A percentile compares a stretch with the other conserved stretches of the same genome.
Evolutionary conservation across 2,797 vertebrate genomes (phyloP).

Genomic region (Aulostomus chinensis): DNA sequence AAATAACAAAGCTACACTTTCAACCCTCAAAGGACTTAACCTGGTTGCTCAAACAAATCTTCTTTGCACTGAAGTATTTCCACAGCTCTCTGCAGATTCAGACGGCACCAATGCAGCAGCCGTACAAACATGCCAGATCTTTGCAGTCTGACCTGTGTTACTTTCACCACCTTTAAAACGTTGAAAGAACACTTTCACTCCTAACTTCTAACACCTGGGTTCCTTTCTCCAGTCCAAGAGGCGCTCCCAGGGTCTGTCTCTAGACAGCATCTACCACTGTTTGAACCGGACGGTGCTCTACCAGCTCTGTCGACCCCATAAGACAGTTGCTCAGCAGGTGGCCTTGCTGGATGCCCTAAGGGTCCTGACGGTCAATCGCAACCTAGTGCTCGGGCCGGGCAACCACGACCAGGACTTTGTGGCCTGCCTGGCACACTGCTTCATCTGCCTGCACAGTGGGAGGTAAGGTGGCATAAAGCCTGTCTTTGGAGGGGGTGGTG

Average conservation of each 20-base stretch:
- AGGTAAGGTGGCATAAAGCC: slow-evolving; percentile 77
- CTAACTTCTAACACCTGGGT: background rate
- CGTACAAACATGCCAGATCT: no score
- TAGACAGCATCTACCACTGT: slow-evolving; percentile 96
- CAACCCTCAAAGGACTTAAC: background rate
- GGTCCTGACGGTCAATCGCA: slow-evolving; percentile 95
- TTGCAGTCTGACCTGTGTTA: no score
- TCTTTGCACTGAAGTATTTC: slow-evolving; percentile 26
- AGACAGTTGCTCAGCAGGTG: slow-evolving; percentile 97
- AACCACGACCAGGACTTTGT: slow-evolving; percentile 99
- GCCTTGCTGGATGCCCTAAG: slow-evolving; percentile 93
- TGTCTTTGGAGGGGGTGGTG: background rate
- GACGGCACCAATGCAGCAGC: background rate
- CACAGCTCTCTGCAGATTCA: slow-evolving; percentile 3
- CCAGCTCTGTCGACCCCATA: slow-evolving; percentile 95
- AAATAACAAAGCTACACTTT: slow-evolving; percentile 29
- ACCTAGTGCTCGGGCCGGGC: slow-evolving; percentile 93
- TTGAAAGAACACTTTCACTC: background rate
- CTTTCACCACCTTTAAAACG: no score
- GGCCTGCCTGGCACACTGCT: slow-evolving; percentile 94
- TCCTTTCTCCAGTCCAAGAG: slow-evolving; percentile 86
- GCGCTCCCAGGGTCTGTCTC: slow-evolving; percentile 92
- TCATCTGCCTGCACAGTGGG: slow-evolving; percentile 93
- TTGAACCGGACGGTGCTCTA: slow-evolving; percentile 97
- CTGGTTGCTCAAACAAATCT: slow-evolving; percentile 34